phyloP scores from a whole-genome alignment of 2,113 vertebrate species.

The Himantopus leucocephalus region DNA sequence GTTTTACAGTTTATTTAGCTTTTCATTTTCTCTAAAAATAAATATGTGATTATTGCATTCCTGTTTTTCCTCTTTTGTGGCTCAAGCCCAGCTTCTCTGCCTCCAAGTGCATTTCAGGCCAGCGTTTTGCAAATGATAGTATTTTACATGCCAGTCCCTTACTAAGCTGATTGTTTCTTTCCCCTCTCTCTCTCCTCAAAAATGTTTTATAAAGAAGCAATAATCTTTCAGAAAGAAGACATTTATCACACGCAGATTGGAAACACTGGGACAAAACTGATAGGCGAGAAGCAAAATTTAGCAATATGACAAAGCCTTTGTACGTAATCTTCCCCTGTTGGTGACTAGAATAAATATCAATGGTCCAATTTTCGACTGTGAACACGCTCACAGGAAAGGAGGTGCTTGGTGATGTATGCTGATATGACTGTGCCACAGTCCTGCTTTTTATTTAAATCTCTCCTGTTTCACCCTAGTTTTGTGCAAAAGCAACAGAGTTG shows the following conservation, averaged over 20 bases:
- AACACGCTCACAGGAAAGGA: not conserved
- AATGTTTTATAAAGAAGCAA: slow-evolving; percentile 27
- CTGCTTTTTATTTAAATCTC: not conserved
- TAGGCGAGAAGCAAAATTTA: not conserved
- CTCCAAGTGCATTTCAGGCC: not conserved
- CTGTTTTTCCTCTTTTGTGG: not conserved
- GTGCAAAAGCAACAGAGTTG: not conserved
- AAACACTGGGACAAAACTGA: slow-evolving; percentile 6
- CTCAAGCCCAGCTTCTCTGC: not conserved
- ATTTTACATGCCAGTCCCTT: slow-evolving; percentile 58
- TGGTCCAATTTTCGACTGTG: not conserved
- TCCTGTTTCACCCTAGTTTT: not conserved
- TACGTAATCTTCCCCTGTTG: not conserved
- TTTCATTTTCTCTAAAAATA: slow-evolving; percentile 43
- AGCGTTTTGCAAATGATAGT: slow-evolving; percentile 45
- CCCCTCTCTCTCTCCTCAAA: not conserved
- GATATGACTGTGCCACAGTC: not conserved
- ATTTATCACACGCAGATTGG: slow-evolving; percentile 1
- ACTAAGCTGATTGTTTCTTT: slow-evolving; percentile 14
- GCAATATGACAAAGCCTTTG: not conserved
- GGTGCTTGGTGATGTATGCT: not conserved
- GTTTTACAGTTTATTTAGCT: not conserved
- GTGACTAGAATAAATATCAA: not conserved
- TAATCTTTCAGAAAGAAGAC: slow-evolving; percentile 35
- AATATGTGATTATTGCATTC: not conserved